Percentiles rank a stretch among this genome's conserved stretches.
Conservation (phyloP, 2,888 invertebrate species). For the Ormyrus nitidulus region DNA sequence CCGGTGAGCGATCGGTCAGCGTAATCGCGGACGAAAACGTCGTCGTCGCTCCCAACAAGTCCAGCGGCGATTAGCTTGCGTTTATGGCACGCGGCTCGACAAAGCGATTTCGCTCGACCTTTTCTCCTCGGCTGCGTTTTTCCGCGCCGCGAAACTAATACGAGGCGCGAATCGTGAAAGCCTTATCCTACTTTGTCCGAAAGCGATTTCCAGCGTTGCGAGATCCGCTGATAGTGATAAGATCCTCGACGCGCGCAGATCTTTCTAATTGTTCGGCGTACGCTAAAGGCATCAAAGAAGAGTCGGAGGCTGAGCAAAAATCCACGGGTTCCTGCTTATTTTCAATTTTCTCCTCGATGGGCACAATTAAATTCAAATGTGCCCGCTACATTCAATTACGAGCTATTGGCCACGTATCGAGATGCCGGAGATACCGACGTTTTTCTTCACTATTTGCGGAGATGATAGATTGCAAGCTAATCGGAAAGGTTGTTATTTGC, state of each 20-base stretch:
- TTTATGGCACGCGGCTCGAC: slow-evolving; percentile 4
- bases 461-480: too few relatives aligned
- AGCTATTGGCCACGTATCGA: not conserved
- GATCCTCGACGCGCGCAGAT: slow-evolving; percentile 5
- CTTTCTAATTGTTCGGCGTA: slow-evolving; percentile 36
- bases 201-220: slow-evolving; percentile 57
- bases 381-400: not conserved
- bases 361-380: too few relatives aligned
- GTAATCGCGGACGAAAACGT: not conserved
- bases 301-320: not conserved
- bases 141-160: slow-evolving; percentile 52
- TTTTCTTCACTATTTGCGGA: too few relatives aligned
- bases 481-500: too few relatives aligned
- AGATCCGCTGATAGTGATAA: slow-evolving; percentile 26
- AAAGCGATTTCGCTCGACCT: slow-evolving; percentile 62
- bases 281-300: not conserved
- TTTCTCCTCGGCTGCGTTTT: slow-evolving; percentile 47
- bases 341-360: slow-evolving; percentile 12
- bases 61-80: not conserved
- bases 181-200: slow-evolving; percentile 60
- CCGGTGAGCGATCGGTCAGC: not conserved
- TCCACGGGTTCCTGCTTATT: slow-evolving; percentile 1
- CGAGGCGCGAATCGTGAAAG: slow-evolving; percentile 58
- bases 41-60: not conserved
- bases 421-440: too few relatives aligned